Evolutionary conservation across 2,113 vertebrate species (phyloP), one percentile per base, ranked within the genome.

Genomic region (Uropsilus gracilis): DNA sequence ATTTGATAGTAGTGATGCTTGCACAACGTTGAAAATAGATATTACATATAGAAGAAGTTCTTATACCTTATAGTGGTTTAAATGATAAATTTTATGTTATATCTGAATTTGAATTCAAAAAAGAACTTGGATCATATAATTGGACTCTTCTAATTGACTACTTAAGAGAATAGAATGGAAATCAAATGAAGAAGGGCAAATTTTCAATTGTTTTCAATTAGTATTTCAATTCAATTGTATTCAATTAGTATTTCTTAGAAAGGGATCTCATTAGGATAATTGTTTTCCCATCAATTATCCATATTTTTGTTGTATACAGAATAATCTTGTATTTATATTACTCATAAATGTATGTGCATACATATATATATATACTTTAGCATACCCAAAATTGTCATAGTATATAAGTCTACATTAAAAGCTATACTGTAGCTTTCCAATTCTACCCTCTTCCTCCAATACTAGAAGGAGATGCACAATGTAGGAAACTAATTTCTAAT

Each of bases 171-270:
- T 64, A 59, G 83, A 82, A 91, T 72, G 3, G 61, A 46, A 75
- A 24, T 73, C n/a, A 88, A 64, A 71, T 44, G 18, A 68, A 76
- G 39, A 46, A 92, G 61, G 53, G n/a, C n/a, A n/a, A n/a, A n/a
- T n/a, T n/a, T n/a, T n/a, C n/a, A n/a, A n/a, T n/a, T n/a, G n/a
- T n/a, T n/a, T n/a, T n/a, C 94, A 86, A 55, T 44, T 91, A 92
- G 37, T 84, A 71, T 93, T 81, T 80, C 63, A n/a, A n/a, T n/a
- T n/a, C n/a, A n/a, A n/a, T n/a, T n/a, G n/a, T n/a, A n/a, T n/a
- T n/a, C 94, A 86, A 55, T 44, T 91, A 92, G 37, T 84, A 71
- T 93, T 81, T 80, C 63, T 91, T 61, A 48, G 80, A 82, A n/a
- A n/a, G n/a, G n/a, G n/a, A n/a, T n/a, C n/a, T n/a, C 11, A 69